Conservation (phyloP, 92 coral and sea anemone genomes). For the Scolanthus callimorphus region DNA sequence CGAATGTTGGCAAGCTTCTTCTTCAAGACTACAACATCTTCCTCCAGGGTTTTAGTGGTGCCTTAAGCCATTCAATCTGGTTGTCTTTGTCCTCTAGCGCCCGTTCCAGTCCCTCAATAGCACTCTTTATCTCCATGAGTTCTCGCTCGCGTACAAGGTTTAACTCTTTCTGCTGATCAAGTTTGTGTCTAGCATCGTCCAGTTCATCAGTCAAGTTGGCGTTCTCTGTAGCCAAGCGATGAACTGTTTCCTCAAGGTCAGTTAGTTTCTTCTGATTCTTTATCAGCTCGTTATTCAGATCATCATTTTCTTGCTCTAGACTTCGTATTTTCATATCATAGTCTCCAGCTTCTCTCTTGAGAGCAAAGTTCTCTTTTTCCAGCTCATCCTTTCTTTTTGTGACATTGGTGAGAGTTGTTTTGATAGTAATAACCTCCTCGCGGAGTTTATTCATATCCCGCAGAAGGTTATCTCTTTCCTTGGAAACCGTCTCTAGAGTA, state of each 20-base stretch:
- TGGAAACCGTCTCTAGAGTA: conserved; percentile 49
- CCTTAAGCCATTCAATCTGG: conserved; percentile 93
- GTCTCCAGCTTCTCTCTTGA: conserved; percentile 73
- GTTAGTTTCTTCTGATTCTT: conserved; percentile 83
- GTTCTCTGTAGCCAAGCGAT: conserved; percentile 78
- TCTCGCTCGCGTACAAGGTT: conserved; percentile 68
- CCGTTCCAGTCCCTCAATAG: conserved; percentile 65
- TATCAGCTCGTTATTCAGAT: conserved; percentile 88
- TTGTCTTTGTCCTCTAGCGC: conserved; percentile 67
- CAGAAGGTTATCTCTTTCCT: conserved; percentile 77
- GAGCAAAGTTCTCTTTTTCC: conserved; percentile 67
- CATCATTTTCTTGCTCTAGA: conserved; percentile 88
- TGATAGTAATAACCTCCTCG: conserved; percentile 71
- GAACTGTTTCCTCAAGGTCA: conserved; percentile 72
- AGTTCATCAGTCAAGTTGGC: conserved; percentile 63
- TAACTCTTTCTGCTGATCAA: conserved; percentile 75
- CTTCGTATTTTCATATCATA: conserved; percentile 65
- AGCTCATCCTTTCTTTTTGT: conserved; percentile 76
- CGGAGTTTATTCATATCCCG: conserved; percentile 71
- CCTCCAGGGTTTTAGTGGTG: conserved; percentile 66
- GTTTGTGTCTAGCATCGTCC: conserved; percentile 59
- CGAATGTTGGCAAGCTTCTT: conserved; percentile 63
- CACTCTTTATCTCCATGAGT: conserved; percentile 58
- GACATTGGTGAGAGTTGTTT: conserved; percentile 61
- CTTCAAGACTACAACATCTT: conserved; percentile 74